Conservation (phyloP, 37 sponge, comb jelly and placozoan species). For the Halichondria panicea region DNA sequence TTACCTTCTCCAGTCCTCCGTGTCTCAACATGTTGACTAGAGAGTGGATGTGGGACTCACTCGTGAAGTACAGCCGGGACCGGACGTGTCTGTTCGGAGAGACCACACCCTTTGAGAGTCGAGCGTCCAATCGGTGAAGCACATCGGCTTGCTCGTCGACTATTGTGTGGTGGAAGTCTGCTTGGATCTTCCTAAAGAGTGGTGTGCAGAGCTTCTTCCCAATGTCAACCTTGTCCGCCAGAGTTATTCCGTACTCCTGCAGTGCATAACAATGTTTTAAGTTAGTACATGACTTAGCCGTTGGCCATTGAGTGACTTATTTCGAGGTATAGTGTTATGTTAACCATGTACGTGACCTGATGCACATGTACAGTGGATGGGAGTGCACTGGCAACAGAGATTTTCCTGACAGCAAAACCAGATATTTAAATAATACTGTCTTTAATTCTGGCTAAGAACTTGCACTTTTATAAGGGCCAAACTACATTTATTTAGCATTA, state of each 20-base stretch:
- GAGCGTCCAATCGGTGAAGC: constrained; percentile 72
- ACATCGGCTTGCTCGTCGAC: constrained; percentile 63
- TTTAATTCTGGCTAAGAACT: too few relatives aligned
- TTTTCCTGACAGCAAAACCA: too few relatives aligned
- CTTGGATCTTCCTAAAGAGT: constrained; percentile 80
- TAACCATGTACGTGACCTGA: too few relatives aligned
- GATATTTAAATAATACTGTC: too few relatives aligned
- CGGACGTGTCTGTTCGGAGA: constrained; percentile 83
- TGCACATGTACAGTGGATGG: too few relatives aligned
- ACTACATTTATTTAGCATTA: too few relatives aligned
- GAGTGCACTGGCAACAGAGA: too few relatives aligned
- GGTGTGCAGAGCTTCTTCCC: constrained; percentile 66
- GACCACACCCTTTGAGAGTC: constrained; percentile 66
- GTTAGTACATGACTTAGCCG: too few relatives aligned
- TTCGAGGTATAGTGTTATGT: too few relatives aligned
- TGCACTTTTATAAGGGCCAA: too few relatives aligned
- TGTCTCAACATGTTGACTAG: constrained; percentile 76
- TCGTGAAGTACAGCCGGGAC: constrained; percentile 96
- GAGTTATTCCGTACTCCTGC: constrained; percentile 95
- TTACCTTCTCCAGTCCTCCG: constrained; percentile 70
- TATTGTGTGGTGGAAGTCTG: constrained; percentile 79
- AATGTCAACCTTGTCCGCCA: constrained; percentile 85
- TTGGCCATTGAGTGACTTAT: too few relatives aligned
- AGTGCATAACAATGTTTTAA: too few relatives aligned
- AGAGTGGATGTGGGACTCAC: constrained; percentile 92